Evolutionary conservation across 2,113 vertebrate species (phyloP), one percentile per base, ranked within the genome.

Genomic region (Cavia porcellus): DNA sequence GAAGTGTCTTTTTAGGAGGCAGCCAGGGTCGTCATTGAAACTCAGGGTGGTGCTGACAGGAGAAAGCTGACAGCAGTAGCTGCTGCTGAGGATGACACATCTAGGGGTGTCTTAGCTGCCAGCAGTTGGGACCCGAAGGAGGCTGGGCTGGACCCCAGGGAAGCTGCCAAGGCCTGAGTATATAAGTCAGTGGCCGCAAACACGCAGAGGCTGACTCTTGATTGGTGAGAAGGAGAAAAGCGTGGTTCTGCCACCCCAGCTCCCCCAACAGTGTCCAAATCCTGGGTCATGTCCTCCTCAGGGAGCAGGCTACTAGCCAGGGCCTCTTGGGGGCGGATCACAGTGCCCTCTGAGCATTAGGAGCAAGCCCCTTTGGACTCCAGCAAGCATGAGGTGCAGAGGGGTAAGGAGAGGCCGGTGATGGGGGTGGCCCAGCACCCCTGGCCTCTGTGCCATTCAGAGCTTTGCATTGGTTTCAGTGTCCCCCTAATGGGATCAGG

Each of bases 1-100:
- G 97, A 59, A 1, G 15, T 5, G 61, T 88, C 96, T 96, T 92
- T 74, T 70, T 32, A 61, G 93, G 74, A 94, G 95, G 66, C 86
- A n/a, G 5, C 79, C 0, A 47, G 90, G 95, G 84, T 96, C 11
- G 0, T 90, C 88, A 15, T 0, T 90, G 95, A 95, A n/a, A 87
- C 68, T 72, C 91, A 22, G 84, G 55, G 88, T 5, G 19, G 64
- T 20, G 35, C 89, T 66, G 92, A 86, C 47, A 64, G 74, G 62
- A 90, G 84, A 79, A 12, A 45, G 24, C 59, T 75, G 97, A 38
- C 61, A 81, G 90, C 17, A 15, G 70, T 62, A 24, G 68, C 70
- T 45, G 84, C 57, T 35, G 55, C 30, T 1, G 2, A 4, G 1
- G 64, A 14, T 38, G 92, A 57, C 55, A 0, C 30, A 0, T 57